These are phyloP conservation scores for Epizoanthus scotinus DNA, from an alignment of 92 coral and sea anemone species.

Conservation along the genomic window DNA sequence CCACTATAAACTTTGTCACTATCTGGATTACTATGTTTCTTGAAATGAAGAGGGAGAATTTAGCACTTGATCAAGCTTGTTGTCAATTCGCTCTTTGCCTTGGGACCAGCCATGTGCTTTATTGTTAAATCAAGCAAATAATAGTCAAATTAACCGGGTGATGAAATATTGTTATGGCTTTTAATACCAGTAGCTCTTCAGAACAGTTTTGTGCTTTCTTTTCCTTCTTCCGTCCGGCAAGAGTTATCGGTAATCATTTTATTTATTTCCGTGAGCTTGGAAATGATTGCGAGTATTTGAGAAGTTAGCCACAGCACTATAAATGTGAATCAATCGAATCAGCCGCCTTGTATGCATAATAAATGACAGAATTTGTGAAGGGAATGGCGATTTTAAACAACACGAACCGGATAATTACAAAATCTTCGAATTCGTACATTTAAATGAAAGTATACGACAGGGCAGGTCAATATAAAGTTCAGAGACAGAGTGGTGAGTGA, in stretches of 20 bases:
- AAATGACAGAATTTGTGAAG: constrained; percentile 1
- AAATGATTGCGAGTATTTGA: background rate
- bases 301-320: background rate
- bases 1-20: constrained; percentile 51
- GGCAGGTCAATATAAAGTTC: background rate
- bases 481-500: background rate
- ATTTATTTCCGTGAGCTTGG: background rate
- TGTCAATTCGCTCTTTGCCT: background rate
- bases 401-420: constrained; percentile 8
- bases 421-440: constrained; percentile 3
- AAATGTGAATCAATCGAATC: background rate
- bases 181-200: background rate
- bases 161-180: no score
- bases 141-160: background rate
- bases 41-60: constrained; percentile 72
- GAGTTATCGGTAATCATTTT: background rate
- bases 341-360: constrained; percentile 8
- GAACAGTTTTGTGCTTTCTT: no score
- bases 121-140: background rate
- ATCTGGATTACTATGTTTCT: constrained; percentile 48
- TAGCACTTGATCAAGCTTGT: constrained; percentile 50
- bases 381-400: constrained; percentile 19
- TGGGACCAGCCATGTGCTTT: constrained; percentile 33
- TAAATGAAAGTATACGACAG: background rate
- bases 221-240: background rate